phyloP scores from a whole-genome alignment of 2,113 vertebrate species.

The Lycocorax pyrrhopterus region DNA sequence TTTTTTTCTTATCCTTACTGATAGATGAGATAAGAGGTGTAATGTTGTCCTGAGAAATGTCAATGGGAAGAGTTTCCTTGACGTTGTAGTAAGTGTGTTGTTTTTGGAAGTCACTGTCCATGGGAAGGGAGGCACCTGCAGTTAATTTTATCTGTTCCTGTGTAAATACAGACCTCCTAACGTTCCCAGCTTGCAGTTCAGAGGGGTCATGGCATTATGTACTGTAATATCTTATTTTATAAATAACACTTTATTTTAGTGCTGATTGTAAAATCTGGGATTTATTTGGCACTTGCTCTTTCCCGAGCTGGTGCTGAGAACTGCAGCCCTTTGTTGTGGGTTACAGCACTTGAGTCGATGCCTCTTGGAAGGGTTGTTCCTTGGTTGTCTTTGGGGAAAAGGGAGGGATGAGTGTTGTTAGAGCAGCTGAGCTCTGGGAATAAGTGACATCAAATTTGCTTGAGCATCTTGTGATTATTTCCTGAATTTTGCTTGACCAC shows the following conservation, averaged over 20 bases:
- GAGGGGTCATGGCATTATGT: slow-evolving; percentile 32
- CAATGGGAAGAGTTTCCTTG: slow-evolving; percentile 19
- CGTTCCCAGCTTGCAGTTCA: neutral
- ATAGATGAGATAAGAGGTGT: slow-evolving; percentile 21
- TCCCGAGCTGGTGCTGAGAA: neutral
- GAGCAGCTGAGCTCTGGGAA: neutral
- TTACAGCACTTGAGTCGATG: neutral
- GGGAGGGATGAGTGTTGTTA: neutral
- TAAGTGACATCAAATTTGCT: neutral
- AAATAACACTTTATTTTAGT: slow-evolving; percentile 54
- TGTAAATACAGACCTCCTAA: neutral
- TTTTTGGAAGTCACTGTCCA: slow-evolving; percentile 34
- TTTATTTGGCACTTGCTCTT: slow-evolving; percentile 19
- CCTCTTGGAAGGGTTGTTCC: neutral
- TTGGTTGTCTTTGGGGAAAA: neutral
- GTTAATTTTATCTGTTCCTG: slow-evolving; percentile 33
- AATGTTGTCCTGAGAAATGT: neutral
- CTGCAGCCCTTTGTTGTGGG: neutral
- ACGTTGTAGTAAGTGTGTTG: neutral
- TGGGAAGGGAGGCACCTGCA: slow-evolving; percentile 67
- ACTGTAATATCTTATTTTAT: slow-evolving; percentile 31
- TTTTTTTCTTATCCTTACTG: neutral
- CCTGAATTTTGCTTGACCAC: neutral
- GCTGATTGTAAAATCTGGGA: slow-evolving; percentile 34
- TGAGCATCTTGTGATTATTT: neutral